Conservation (phyloP, 2,113 vertebrate genomes). For the Astur gentilis region DNA sequence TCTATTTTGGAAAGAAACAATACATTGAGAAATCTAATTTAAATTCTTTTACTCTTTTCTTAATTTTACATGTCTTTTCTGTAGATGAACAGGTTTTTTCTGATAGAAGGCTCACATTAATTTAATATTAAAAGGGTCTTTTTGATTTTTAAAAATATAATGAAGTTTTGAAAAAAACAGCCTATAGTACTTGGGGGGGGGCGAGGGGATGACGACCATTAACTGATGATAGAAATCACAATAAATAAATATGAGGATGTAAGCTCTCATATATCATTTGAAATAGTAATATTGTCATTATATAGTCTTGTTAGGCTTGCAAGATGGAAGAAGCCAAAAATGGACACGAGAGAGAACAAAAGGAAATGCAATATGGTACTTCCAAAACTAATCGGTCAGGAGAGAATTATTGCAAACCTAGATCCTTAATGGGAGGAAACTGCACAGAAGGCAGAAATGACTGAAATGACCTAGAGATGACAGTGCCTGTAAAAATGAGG, state of each 20-base stretch:
- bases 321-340: background rate
- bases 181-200: background rate
- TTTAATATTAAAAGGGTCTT: background rate
- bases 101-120: background rate
- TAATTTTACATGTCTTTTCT: background rate
- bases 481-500: background rate
- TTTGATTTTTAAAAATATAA: background rate
- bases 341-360: background rate
- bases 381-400: background rate
- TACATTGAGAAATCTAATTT: background rate
- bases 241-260: background rate
- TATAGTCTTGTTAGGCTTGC: background rate
- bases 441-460: slow-evolving; percentile 1
- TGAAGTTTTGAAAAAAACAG: background rate
- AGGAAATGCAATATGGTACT: background rate
- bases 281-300: background rate
- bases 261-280: background rate
- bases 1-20: background rate
- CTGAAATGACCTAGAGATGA: slow-evolving; percentile 8
- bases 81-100: background rate
- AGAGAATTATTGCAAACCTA: background rate
- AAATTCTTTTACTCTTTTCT: background rate
- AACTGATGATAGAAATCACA: background rate
- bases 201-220: background rate
- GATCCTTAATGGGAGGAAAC: background rate